A percentile compares a stretch with the other conserved stretches of the same genome.
phyloP scores from a whole-genome alignment of 2,797 vertebrate species.

The Semotilus atromaculatus region DNA sequence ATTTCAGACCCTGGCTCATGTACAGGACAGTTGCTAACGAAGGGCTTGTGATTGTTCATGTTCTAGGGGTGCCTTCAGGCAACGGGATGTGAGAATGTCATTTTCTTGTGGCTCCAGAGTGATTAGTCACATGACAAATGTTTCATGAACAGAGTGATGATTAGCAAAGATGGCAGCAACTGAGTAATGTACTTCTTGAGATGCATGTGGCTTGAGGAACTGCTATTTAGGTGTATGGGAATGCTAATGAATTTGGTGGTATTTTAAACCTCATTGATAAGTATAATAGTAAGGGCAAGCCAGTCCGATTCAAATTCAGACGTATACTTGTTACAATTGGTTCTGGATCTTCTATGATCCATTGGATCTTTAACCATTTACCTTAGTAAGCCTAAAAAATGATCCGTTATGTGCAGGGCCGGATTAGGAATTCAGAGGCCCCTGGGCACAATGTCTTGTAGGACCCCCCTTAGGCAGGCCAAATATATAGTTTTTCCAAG shows the following conservation, averaged over 20 bases:
- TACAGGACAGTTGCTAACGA: neutral
- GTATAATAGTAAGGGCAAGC: neutral
- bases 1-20: too few relatives aligned
- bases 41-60: neutral
- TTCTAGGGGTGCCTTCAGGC: neutral
- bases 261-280: neutral
- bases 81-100: neutral
- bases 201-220: neutral
- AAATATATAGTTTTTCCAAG: too few relatives aligned
- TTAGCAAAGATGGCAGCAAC: constrained; percentile 13
- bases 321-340: neutral
- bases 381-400: neutral
- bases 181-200: neutral
- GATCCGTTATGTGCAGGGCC: neutral
- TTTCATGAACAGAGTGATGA: neutral
- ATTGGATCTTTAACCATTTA: neutral
- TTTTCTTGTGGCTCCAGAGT: neutral
- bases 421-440: too few relatives aligned
- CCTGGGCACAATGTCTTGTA: too few relatives aligned
- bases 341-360: neutral
- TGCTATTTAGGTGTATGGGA: neutral
- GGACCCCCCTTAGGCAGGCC: too few relatives aligned
- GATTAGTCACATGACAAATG: neutral
- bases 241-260: neutral
- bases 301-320: too few relatives aligned